These are phyloP conservation scores for Spea hammondii DNA, from an alignment of 2,797 vertebrate species.

Conservation along the genomic window DNA sequence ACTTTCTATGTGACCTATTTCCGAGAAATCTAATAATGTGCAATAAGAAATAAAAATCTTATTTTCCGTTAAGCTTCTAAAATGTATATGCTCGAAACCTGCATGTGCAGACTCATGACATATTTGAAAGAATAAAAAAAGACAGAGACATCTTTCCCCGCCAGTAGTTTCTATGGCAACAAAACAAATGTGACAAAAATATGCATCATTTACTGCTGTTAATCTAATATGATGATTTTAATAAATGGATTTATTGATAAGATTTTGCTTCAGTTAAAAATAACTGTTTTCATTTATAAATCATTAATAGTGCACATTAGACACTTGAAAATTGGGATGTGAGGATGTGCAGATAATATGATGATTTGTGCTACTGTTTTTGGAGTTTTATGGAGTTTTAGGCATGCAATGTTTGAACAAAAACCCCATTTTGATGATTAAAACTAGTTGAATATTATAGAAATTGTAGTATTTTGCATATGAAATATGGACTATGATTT, in stretches of 20 bases:
- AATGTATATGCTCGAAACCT: slow-evolving; percentile 30
- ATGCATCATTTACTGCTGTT: slow-evolving; percentile 16
- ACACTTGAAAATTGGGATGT: neutral
- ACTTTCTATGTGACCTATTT: slow-evolving; percentile 45
- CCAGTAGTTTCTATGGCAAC: slow-evolving; percentile 37
- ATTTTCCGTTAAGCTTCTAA: slow-evolving; percentile 41
- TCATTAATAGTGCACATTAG: neutral
- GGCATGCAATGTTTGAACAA: no score
- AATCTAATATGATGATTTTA: slow-evolving; percentile 18
- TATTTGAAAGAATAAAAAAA: slow-evolving; percentile 20
- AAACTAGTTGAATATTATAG: no score
- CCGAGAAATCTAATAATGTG: neutral
- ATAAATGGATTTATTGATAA: slow-evolving; percentile 13
- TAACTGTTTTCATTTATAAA: slow-evolving; percentile 8
- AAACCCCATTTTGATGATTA: no score
- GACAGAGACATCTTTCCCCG: neutral
- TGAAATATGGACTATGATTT: no score
- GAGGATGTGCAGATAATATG: neutral
- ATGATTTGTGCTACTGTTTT: neutral
- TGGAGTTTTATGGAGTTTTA: no score
- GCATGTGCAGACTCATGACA: slow-evolving; percentile 24
- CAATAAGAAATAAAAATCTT: slow-evolving; percentile 41
- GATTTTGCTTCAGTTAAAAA: neutral
- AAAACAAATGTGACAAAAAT: slow-evolving; percentile 20
- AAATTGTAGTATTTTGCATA: no score